phyloP scores from a whole-genome alignment of 2,797 vertebrate species.

The Mallotus villosus region DNA sequence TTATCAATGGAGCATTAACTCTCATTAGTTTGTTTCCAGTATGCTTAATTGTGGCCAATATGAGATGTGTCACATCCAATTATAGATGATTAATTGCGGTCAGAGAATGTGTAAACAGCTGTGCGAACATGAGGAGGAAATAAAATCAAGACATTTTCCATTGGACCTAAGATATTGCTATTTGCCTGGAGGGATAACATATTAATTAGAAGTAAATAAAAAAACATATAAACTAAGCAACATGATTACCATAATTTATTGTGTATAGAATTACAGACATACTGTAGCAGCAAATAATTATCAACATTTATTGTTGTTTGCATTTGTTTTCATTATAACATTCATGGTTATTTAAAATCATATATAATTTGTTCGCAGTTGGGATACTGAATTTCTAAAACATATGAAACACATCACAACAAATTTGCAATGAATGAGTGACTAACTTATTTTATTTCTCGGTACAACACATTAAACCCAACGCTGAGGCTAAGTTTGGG shows the following conservation, averaged over 20 bases:
- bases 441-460: no score
- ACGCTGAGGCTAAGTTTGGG: neutral
- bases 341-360: no score
- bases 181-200: neutral
- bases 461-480: neutral
- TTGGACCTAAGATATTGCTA: constrained; percentile 44
- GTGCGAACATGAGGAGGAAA: constrained; percentile 39
- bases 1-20: constrained; percentile 15
- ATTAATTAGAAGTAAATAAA: neutral
- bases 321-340: neutral
- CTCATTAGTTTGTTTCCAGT: constrained; percentile 46
- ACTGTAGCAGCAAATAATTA: neutral
- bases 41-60: constrained; percentile 53
- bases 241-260: neutral
- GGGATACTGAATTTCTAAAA: no score
- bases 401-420: no score
- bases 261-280: neutral
- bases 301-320: neutral
- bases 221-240: neutral
- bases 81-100: constrained; percentile 59
- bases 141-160: constrained; percentile 37
- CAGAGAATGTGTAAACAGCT: constrained; percentile 41
- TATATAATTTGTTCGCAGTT: no score
- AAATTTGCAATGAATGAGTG: no score
- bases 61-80: constrained; percentile 52